Evolutionary conservation across 1,140 invertebrate genomes (phyloP), one percentile per base, ranked within the genome.

Genomic region (Lethocerus indicus): DNA sequence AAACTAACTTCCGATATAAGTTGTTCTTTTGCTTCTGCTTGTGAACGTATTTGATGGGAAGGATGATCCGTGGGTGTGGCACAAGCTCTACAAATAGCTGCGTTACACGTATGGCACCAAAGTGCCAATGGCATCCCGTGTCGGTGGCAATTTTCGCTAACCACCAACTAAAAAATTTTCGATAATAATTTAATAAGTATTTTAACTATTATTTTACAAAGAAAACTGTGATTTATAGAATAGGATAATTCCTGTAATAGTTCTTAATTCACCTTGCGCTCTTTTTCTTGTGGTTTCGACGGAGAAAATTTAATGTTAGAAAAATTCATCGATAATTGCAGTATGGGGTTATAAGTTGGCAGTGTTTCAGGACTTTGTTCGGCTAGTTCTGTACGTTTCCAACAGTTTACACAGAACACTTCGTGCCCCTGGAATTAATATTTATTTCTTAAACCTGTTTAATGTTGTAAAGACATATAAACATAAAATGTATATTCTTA

Each of bases 31-130:
- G 76, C 75, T 64, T 82, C 78, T 54, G 64, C 67, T 56, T 76
- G 71, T 51, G 76, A 74, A 63, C 78, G 77, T 28, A 81, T 71
- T 61, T 72, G 72, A 64, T 82, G 80, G 20, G 66, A 70, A 3
- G 68, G 63, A 54, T 83, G 79, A 46, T 78, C 73, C 39, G 71
- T 67, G 9, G 72, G 73, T 16, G 70, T 70, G 3, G 76, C 74
- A 59, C 81, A 84, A 6, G 73, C 76, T 50, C 75, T 68, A 57
- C 81, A 84, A 14, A 83, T 64, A 21, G 71, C 64, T 20, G 64
- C 64, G 41, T 70, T 71, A 59, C 81, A 85, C n/a, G 70, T 74
- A 47, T 71, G 71, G 60, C 81, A 84, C 79, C 79, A 84, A 16
- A 79, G 63, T 25, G 76, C 73, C 50, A 76, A 62, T 20, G 81